phyloP scores from a whole-genome alignment of 1,140 invertebrate species.

The Drosophila micromelanica region DNA sequence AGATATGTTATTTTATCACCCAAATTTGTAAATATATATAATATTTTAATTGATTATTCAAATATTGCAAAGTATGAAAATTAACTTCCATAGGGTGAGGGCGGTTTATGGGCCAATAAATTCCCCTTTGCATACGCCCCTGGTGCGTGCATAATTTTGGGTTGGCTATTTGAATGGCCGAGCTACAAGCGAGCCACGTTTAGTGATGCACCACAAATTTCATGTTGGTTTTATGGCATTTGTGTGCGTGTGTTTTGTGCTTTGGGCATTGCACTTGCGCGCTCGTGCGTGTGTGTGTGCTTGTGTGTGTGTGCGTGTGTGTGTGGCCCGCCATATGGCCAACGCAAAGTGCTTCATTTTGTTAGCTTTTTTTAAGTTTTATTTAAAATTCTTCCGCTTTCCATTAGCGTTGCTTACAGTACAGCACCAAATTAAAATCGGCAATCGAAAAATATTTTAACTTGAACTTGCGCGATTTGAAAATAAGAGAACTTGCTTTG shows the following conservation, averaged over 20 bases:
- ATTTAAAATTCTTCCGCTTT: constrained; percentile 38
- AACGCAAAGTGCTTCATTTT: constrained; percentile 51
- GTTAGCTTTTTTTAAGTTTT: constrained; percentile 46
- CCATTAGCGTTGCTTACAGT: constrained; percentile 57
- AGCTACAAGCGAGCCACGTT: constrained; percentile 45
- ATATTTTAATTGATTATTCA: too few species aligned
- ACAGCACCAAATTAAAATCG: constrained; percentile 21
- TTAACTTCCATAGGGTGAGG: too few species aligned
- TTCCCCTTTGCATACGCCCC: neutral
- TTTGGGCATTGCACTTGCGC: neutral
- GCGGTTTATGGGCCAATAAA: neutral
- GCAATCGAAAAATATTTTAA: constrained; percentile 15
- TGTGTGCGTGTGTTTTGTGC: constrained; percentile 16
- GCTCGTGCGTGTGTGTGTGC: constrained; percentile 18
- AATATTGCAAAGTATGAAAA: too few species aligned
- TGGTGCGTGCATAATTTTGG: constrained; percentile 61
- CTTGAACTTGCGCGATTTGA: neutral
- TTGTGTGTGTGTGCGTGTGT: constrained; percentile 21
- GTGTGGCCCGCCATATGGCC: constrained; percentile 36
- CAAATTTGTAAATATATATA: too few species aligned
- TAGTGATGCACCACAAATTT: constrained; percentile 46
- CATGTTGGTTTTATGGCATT: constrained; percentile 47
- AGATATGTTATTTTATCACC: too few species aligned
- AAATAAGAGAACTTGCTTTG: neutral
- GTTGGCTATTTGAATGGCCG: constrained; percentile 65